A percentile compares a stretch with the other conserved stretches of the same genome.
These are phyloP conservation scores for Amphipyra berbera DNA, from an alignment of 2,888 invertebrate species.

Conservation along the genomic window DNA sequence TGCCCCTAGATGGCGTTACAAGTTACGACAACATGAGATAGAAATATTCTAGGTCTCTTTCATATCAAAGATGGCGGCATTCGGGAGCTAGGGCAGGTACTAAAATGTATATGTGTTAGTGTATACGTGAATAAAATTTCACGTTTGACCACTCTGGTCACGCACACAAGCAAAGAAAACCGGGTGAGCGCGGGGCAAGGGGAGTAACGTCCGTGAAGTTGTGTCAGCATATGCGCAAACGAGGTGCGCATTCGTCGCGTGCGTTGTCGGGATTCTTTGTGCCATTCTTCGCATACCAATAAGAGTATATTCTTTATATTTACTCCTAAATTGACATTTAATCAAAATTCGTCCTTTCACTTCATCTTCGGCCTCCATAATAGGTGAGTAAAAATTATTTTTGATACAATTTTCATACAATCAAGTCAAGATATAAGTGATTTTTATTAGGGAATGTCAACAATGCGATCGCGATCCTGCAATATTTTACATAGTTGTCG, in stretches of 20 bases:
- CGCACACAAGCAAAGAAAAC: slow-evolving; percentile 79
- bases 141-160: slow-evolving; percentile 89
- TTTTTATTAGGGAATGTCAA: slow-evolving; percentile 93
- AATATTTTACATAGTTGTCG: slow-evolving; percentile 95
- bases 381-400: slow-evolving; percentile 93
- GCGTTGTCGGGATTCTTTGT: slow-evolving; percentile 99
- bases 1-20: slow-evolving; percentile 72
- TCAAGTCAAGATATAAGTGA: slow-evolving; percentile 90
- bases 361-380: slow-evolving; percentile 91
- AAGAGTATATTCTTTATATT: slow-evolving; percentile 93
- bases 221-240: slow-evolving; percentile 94
- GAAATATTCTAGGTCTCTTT: slow-evolving; percentile 72
- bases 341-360: slow-evolving; percentile 92
- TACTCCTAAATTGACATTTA: slow-evolving; percentile 91
- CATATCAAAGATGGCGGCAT: slow-evolving; percentile 87
- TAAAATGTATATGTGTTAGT: slow-evolving; percentile 79
- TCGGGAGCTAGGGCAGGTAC: slow-evolving; percentile 87
- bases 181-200: slow-evolving; percentile 87
- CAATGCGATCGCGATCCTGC: slow-evolving; percentile 94
- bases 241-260: slow-evolving; percentile 95
- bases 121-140: slow-evolving; percentile 86
- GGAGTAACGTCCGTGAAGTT: slow-evolving; percentile 90
- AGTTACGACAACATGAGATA: slow-evolving; percentile 66
- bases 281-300: slow-evolving; percentile 99
- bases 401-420: slow-evolving; percentile 91